Conservation (phyloP, 2,113 vertebrate species). For the rat (Rattus norvegicus) region GRCr8 NC_086022.1:80476501-80477000, state of each 20-base stretch:
- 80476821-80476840: constrained; percentile 75
- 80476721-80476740: background rate
- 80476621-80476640: constrained; percentile 22
- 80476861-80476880: constrained; percentile 77
- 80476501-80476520: constrained; percentile 42
- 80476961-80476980: constrained; percentile 65
- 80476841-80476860: constrained; percentile 77
- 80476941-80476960: constrained; percentile 71
- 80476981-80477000: constrained; percentile 57
- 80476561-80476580: constrained; percentile 15
- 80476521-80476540: background rate
- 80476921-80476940: constrained; percentile 71
- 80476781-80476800: constrained; percentile 50
- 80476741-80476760: constrained; percentile 20
- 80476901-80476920: constrained; percentile 75
- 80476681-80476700: constrained; percentile 43
- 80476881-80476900: constrained; percentile 73
- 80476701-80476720: background rate
- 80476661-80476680: constrained; percentile 39
- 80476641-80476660: constrained; percentile 32
- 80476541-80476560: background rate
- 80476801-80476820: constrained; percentile 69
- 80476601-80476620: constrained; percentile 55
- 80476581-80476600: constrained; percentile 44
- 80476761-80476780: constrained; percentile 37